Evolutionary conservation across 2,888 invertebrate genomes (phyloP).

Genomic region (Cheilosia scutellata): DNA sequence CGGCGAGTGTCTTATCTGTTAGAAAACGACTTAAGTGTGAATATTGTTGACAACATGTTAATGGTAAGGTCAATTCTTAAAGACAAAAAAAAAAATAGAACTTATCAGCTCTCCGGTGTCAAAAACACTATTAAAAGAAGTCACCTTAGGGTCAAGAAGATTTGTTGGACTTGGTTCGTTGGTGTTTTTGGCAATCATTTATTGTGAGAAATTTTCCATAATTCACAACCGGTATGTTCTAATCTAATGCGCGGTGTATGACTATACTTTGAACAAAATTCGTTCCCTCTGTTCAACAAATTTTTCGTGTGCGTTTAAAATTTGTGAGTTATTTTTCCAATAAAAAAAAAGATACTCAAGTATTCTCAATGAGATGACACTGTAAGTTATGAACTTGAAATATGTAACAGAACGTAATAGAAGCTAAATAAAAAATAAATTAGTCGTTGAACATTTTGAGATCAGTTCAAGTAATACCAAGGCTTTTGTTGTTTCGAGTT

Average conservation of each 20-base stretch:
- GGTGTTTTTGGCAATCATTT: neutral
- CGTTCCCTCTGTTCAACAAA: too few species aligned
- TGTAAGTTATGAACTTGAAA: too few species aligned
- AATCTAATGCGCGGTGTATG: neutral
- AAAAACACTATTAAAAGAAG: slow-evolving; percentile 15
- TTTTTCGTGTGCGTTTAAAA: too few species aligned
- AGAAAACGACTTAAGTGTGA: slow-evolving; percentile 35
- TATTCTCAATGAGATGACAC: too few species aligned
- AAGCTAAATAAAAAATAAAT: too few species aligned
- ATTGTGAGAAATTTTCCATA: slow-evolving; percentile 1
- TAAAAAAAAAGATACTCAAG: too few species aligned
- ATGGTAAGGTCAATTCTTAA: slow-evolving; percentile 33
- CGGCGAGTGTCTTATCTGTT: slow-evolving; percentile 35
- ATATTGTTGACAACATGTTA: slow-evolving; percentile 58
- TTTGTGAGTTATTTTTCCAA: too few species aligned
- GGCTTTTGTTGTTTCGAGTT: too few species aligned
- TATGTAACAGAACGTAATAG: too few species aligned
- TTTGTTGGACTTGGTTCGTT: neutral
- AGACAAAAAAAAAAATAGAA: neutral
- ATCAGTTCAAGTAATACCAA: too few species aligned
- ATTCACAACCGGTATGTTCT: neutral
- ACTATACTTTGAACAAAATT: too few species aligned
- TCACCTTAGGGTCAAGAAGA: slow-evolving; percentile 25
- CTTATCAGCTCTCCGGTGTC: slow-evolving; percentile 39
- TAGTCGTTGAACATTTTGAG: too few species aligned